phyloP scores from a whole-genome alignment of 2,113 vertebrate species.

The Sinocyclocheilus anophthalmus region DNA sequence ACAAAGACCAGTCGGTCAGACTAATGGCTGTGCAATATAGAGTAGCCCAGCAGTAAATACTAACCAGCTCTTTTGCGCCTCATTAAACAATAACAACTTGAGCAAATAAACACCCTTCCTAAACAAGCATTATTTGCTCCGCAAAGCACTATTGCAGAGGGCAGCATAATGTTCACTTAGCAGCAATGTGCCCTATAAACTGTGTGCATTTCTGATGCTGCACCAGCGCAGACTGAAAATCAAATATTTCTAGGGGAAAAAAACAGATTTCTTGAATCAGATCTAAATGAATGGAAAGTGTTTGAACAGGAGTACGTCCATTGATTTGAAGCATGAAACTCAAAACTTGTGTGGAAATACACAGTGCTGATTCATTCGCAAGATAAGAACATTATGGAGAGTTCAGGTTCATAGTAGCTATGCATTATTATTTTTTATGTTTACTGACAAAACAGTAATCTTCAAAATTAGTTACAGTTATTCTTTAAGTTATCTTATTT shows the following conservation, averaged over 20 bases:
- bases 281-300: too few species aligned
- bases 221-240: too few species aligned
- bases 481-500: too few species aligned
- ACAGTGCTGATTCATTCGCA: neutral
- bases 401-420: neutral
- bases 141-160: constrained; percentile 53
- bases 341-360: neutral
- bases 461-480: too few species aligned
- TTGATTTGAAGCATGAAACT: too few species aligned
- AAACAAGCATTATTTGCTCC: constrained; percentile 73
- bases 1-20: constrained; percentile 47
- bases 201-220: neutral
- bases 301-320: too few species aligned
- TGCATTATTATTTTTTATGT: neutral
- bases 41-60: constrained; percentile 49
- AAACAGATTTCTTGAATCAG: too few species aligned
- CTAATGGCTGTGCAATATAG: constrained; percentile 49
- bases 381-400: neutral
- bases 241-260: too few species aligned
- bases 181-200: neutral
- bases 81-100: constrained; percentile 58
- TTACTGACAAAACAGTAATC: too few species aligned
- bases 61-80: constrained; percentile 50
- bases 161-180: constrained; percentile 33
- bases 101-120: constrained; percentile 66